Evolutionary conservation across 2,888 invertebrate genomes (phyloP).

Genomic region (Dermolepida albohirtum): DNA sequence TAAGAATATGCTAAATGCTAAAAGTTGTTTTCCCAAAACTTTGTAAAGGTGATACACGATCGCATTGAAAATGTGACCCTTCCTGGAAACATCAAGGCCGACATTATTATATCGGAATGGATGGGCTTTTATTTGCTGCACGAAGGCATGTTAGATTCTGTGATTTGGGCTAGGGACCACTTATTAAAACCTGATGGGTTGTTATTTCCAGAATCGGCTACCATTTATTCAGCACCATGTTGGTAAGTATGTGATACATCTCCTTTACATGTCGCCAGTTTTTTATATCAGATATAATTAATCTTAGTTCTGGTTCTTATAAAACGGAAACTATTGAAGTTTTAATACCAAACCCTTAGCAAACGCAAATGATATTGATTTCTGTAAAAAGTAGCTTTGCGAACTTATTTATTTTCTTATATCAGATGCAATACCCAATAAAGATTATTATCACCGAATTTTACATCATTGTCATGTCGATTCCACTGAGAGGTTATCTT

Average conservation of each 20-base stretch:
- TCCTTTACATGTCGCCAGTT: too few relatives aligned
- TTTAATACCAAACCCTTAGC: too few relatives aligned
- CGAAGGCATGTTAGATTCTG: slow-evolving; percentile 95
- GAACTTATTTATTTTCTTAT: too few relatives aligned
- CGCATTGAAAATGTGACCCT: slow-evolving; percentile 81
- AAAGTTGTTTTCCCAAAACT: slow-evolving; percentile 15
- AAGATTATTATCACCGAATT: too few relatives aligned
- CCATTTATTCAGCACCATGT: slow-evolving; percentile 74
- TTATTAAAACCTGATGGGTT: slow-evolving; percentile 80
- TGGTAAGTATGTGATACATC: slow-evolving; percentile 55
- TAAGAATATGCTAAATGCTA: neutral
- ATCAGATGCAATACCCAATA: too few relatives aligned
- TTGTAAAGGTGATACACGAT: slow-evolving; percentile 75
- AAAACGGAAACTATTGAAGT: too few relatives aligned
- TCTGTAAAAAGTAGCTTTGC: too few relatives aligned
- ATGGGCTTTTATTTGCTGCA: slow-evolving; percentile 97
- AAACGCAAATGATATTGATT: too few relatives aligned
- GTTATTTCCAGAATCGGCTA: slow-evolving; percentile 82
- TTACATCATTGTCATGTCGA: too few relatives aligned
- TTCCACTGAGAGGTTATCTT: too few relatives aligned
- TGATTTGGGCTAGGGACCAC: slow-evolving; percentile 83
- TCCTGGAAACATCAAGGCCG: slow-evolving; percentile 77
- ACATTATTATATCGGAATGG: slow-evolving; percentile 96
- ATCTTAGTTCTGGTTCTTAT: too few relatives aligned
- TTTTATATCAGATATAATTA: too few relatives aligned